Evolutionary conservation across 2,888 invertebrate genomes (phyloP), one percentile per base, ranked within the genome.

Genomic region (Schizaphis graminum): DNA sequence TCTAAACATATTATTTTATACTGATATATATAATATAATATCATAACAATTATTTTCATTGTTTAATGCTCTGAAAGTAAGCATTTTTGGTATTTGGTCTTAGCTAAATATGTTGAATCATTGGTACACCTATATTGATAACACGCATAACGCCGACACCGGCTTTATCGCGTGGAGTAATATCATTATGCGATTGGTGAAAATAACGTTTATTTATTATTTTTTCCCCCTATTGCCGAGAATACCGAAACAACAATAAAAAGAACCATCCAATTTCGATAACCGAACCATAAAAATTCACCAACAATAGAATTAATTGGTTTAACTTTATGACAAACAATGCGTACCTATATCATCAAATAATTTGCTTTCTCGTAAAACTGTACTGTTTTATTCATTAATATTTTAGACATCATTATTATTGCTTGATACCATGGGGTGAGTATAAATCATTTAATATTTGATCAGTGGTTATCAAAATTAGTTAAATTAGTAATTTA

Each of bases 161-260:
- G 2, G 35, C 77, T 77, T 35, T 67, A 67, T 67, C n/a, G 13
- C 13, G 28, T 61, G 61, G 61, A 4, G 13, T n/a, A n/a, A n/a
- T 67, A 67, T 67, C 13, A 67, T n/a, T n/a, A n/a, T 77, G 35
- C 7, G 35, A 21, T 77, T 77, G 86, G 28, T 47, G 47, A 28
- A 47, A 86, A 86, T 86, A 86, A 86, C 16, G 28, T 86, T 86
- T 47, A 28, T 77, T 86, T 86, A 47, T 47, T 86, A 44, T 47
- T 47, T 86, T 44, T 86, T 44, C 4, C 53, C 26, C 44, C 47
- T 86, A 47, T 47, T 7, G 13, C 47, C 16, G 28, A 44, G 86
- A 86, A 86, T 47, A 47, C 11, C 44, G 28, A 28, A 47, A 86
- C 28, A 86, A 47, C 47, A 86, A 86, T 44, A 26, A 86, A 86